phyloP scores from a whole-genome alignment of 37 sponge, comb jelly and placozoan genomes.

The Halichondria panicea region DNA sequence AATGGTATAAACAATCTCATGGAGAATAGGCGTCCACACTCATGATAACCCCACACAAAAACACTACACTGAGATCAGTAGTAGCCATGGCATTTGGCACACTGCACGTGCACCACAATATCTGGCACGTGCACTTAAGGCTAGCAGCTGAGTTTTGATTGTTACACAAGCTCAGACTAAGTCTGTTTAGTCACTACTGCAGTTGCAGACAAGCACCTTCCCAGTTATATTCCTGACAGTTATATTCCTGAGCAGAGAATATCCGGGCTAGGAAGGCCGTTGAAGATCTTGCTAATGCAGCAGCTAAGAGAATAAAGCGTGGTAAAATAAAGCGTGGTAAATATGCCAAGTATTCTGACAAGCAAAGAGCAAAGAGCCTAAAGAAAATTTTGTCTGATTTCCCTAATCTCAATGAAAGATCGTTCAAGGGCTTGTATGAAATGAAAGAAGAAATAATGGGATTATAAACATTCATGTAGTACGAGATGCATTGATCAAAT shows the following conservation, averaged over 20 bases:
- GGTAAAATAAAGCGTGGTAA: too few relatives aligned
- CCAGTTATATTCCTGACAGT: slow-evolving; percentile 23
- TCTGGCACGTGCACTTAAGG: too few relatives aligned
- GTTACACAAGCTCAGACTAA: background rate
- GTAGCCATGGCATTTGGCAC: background rate
- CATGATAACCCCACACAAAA: slow-evolving; percentile 56
- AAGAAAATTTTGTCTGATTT: too few relatives aligned
- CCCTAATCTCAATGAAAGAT: slow-evolving; percentile 49
- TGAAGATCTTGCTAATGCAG: background rate
- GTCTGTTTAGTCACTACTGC: background rate
- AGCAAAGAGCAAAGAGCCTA: slow-evolving; percentile 38
- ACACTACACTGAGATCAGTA: slow-evolving; percentile 15
- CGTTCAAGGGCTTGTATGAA: slow-evolving; percentile 38
- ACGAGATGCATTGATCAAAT: slow-evolving; percentile 48
- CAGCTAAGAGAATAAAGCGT: too few relatives aligned
- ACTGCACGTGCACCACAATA: too few relatives aligned
- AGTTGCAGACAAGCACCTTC: background rate
- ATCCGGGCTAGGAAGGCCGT: too few relatives aligned
- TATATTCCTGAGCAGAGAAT: background rate
- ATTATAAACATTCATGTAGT: slow-evolving; percentile 62
- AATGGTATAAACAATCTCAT: slow-evolving; percentile 12
- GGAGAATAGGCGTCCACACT: slow-evolving; percentile 24
- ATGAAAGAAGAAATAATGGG: slow-evolving; percentile 29
- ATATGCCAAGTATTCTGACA: slow-evolving; percentile 20
- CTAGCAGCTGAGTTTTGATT: too few relatives aligned